These are phyloP conservation scores for Heptranchias perlo DNA, from an alignment of 2,113 vertebrate species.

Conservation along the genomic window DNA sequence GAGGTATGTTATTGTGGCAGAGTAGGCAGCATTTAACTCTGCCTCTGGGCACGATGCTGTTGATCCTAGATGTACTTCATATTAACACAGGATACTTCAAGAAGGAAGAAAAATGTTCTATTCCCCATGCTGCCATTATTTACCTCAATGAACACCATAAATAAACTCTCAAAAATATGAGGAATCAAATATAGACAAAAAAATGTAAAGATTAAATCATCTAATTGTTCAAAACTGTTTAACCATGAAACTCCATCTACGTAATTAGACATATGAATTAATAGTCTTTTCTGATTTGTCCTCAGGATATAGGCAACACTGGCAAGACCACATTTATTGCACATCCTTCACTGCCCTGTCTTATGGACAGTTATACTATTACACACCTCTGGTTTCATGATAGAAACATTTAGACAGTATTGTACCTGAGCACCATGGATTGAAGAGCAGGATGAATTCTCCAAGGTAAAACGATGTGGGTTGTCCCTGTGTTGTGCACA, in stretches of 20 bases:
- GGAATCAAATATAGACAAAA: neutral
- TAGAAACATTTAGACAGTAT: neutral
- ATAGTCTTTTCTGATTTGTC: neutral
- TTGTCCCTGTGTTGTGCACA: constrained; percentile 46
- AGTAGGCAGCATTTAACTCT: neutral
- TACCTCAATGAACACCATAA: neutral
- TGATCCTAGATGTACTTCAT: neutral
- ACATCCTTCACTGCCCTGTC: neutral
- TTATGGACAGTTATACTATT: neutral
- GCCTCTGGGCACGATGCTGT: neutral
- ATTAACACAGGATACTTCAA: neutral
- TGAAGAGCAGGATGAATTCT: constrained; percentile 79
- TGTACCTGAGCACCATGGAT: constrained; percentile 83
- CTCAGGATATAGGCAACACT: neutral
- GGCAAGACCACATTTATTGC: neutral
- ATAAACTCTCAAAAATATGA: neutral
- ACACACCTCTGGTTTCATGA: constrained; percentile 41
- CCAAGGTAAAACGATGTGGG: constrained; percentile 55
- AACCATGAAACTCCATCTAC: neutral
- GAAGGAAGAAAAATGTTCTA: neutral
- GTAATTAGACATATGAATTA: neutral
- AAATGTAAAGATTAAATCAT: neutral
- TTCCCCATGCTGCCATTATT: neutral
- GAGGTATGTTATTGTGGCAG: neutral
- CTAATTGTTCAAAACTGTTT: neutral